Base-by-base conservation (phyloP, 1,140 invertebrate species). In the Drosophila miranda region DNA sequence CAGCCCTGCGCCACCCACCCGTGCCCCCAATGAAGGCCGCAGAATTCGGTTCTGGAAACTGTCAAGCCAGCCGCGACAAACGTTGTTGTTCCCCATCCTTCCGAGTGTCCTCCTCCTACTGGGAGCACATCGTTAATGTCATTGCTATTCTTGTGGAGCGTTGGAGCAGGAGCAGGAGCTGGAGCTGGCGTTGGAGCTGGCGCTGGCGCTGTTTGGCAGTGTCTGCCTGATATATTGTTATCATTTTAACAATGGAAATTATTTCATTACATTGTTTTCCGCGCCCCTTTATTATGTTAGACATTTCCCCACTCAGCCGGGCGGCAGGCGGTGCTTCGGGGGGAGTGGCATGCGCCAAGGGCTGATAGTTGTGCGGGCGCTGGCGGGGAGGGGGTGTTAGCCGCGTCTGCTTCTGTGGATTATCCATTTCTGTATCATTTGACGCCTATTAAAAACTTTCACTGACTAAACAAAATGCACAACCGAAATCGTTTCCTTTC, bases 211-310 rank as follows among this genome's bases (percentile, higher is more conserved):
- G 66, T 21, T 16, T 49, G 50, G 52, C 58, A 38, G 70, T 70
- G 72, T 80, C 79, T 80, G 53, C 69, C 89, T 88, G 83, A 88
- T 88, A 89, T 89, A 88, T 88, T 83, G 84, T 88, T 88, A 84
- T 89, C 76, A 88, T 89, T 88, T 79, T 68, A 71, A 83, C 79
- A 74, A 80, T 88, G 75, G 53, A 89, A 89, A 88, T 88, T 89
- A 88, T 88, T 88, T 88, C 84, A 88, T 84, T 88, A 88, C 76
- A 82, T 79, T 78, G 66, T 89, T 74, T 83, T 71, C 34, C 63
- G 64, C 58, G 57, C 58, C 60, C 55, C 67, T 76, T 83, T 59
- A 75, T 87, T 75, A 64, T 86, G 78, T 82, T 69, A 75, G 69
- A 67, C 83, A 75, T 26, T 51, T 6, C 54, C 54, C 38, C 21